These are phyloP conservation scores for Myopa tessellatipennis DNA, from an alignment of 2,888 invertebrate genomes.

Conservation along the genomic window DNA sequence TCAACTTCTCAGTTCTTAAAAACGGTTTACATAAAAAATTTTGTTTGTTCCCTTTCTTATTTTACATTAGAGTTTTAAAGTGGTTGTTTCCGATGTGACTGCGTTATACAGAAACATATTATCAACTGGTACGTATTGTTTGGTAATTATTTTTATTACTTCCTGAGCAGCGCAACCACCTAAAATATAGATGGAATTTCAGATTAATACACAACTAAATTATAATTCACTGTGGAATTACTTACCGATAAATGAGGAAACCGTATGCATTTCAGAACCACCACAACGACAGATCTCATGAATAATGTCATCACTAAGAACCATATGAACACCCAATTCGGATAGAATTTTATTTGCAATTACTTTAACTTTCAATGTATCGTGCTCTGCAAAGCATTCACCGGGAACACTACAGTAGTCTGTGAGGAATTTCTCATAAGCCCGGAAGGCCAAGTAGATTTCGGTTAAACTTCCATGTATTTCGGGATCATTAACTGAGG, in stretches of 20 bases:
- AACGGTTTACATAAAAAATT: not conserved
- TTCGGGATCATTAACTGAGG: constrained; percentile 77
- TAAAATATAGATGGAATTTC: constrained; percentile 46
- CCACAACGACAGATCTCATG: constrained; percentile 97
- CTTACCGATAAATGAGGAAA: constrained; percentile 87
- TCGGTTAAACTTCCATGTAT: constrained; percentile 88
- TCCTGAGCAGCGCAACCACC: constrained; percentile 97
- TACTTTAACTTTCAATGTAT: constrained; percentile 87
- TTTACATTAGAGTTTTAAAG: constrained; percentile 77
- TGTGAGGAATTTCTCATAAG: constrained; percentile 88
- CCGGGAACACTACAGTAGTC: constrained; percentile 93
- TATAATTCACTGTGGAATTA: constrained; percentile 9
- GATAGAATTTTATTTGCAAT: constrained; percentile 78
- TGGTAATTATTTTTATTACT: constrained; percentile 92
- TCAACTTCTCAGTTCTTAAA: too few relatives aligned
- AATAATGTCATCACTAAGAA: constrained; percentile 90
- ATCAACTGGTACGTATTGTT: constrained; percentile 95
- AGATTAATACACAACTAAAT: too few relatives aligned
- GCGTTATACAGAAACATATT: constrained; percentile 97
- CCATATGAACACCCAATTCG: constrained; percentile 85
- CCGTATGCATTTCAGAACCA: constrained; percentile 92
- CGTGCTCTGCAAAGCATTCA: constrained; percentile 88
- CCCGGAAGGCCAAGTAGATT: constrained; percentile 89
- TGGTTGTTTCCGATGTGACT: constrained; percentile 85
- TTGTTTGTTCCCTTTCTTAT: not conserved